Evolutionary conservation across 2,113 vertebrate species (phyloP), one percentile per base, ranked within the genome.

Genomic region (Vulpes vulpes): DNA sequence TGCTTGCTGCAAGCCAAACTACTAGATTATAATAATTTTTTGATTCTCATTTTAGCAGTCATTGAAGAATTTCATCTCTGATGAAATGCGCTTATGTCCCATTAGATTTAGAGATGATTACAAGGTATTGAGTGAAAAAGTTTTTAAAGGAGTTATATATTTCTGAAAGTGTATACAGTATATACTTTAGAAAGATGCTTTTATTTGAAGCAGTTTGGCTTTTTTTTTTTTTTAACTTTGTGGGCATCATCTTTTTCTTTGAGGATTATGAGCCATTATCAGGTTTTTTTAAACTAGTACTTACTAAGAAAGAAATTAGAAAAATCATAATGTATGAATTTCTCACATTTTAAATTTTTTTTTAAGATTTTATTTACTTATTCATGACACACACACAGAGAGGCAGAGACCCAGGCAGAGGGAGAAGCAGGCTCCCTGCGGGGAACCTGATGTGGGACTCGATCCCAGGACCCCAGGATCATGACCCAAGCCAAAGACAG

Each of bases 1-100:
- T 99, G 99, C 98, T 96, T 97, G 98, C 99, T 99, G 99, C 99
- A 98, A 98, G 99, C 98, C 98, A 99, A 99, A 99, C 99, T 98
- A 99, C 98, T 98, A 98, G 98, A 99, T 99, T 99, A 99, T 99
- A 99, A 99, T 99, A 99, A 99, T 99, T 99, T 99, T 99, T 99
- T 99, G 98, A 99, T 99, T 99, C 98, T 99, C 99, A 99, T 99
- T 99, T 99, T 99, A 99, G 98, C 98, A 97, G 98, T 98, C 97
- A 78, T 98, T 96, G 98, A 99, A 99, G 98, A 98, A 98, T 99
- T 99, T 99, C 98, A 99, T 99, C 98, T 98, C 98, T 99, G 99
- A 99, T 99, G 99, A 99, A 99, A 99, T 99, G 99, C 98, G n/a
- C 99, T 99, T 97, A 97, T 99, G 98, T 99, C 98, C 96, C 98